Evolutionary conservation across 2,797 vertebrate species (phyloP).

Genomic region (Scomberomorus guttatus): DNA sequence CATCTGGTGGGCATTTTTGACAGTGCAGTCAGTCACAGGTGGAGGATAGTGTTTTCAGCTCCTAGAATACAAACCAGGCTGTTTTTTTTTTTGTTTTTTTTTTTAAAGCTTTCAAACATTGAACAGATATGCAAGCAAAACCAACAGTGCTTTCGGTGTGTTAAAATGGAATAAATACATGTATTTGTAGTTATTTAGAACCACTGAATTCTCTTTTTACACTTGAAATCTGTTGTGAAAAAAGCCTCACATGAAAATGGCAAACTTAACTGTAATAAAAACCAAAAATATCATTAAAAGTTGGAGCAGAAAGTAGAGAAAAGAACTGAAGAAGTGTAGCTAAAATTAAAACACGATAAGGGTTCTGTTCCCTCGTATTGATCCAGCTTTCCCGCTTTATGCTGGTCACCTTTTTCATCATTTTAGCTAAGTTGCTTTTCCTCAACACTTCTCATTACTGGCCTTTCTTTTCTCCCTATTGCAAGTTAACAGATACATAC

Average conservation of each 20-base stretch:
- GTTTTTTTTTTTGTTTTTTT: too few species aligned
- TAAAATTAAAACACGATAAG: not conserved
- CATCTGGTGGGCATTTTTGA: conserved; percentile 24
- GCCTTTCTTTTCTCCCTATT: not conserved
- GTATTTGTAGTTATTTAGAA: too few species aligned
- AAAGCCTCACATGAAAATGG: not conserved
- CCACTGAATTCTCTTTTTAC: not conserved
- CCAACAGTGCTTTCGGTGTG: not conserved
- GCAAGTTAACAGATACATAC: not conserved
- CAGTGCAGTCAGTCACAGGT: conserved; percentile 19
- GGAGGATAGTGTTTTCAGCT: not conserved
- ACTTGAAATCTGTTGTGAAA: not conserved
- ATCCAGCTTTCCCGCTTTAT: not conserved
- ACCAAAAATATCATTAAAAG: not conserved
- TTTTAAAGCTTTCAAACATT: not conserved
- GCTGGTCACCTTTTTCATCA: not conserved
- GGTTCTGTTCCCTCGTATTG: not conserved
- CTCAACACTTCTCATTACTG: not conserved
- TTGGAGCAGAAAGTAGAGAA: not conserved
- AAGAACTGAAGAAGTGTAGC: not conserved
- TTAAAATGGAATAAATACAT: not conserved
- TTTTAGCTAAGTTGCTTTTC: not conserved
- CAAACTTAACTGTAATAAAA: not conserved
- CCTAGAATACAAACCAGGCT: not conserved
- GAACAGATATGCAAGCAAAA: not conserved